Conservation (phyloP, 2,113 vertebrate species). For the Anhinga anhinga region DNA sequence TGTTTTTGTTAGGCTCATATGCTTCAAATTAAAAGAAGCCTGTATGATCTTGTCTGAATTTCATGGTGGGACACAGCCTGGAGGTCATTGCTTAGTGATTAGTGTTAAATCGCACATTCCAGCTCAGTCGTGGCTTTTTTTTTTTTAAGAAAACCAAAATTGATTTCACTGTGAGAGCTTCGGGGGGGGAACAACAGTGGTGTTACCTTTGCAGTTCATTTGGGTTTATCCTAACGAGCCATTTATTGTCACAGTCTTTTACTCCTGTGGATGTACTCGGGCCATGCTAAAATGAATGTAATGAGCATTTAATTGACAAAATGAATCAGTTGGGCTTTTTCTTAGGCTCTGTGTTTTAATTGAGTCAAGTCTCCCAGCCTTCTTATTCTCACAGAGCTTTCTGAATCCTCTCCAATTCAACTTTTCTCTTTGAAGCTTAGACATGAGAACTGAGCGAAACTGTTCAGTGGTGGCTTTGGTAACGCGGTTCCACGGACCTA, state of each 20-base stretch:
- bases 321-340: neutral
- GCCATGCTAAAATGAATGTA: neutral
- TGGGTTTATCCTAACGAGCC: neutral
- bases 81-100: neutral
- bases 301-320: neutral
- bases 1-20: neutral
- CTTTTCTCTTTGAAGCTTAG: neutral
- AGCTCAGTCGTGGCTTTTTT: rapidly evolving
- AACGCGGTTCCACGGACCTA: neutral
- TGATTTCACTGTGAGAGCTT: neutral
- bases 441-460: rapidly evolving
- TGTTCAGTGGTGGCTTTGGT: neutral
- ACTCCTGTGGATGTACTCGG: neutral
- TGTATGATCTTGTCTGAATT: neutral
- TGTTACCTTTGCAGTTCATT: rapidly evolving
- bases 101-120: neutral
- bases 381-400: neutral
- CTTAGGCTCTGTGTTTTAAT: neutral
- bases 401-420: neutral
- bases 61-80: neutral
- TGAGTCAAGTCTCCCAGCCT: neutral
- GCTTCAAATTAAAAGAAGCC: neutral
- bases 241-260: neutral
- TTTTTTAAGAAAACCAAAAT: neutral
- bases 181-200: neutral